phyloP scores from a whole-genome alignment of 2,113 vertebrate species.

The Trematocara zebra region DNA sequence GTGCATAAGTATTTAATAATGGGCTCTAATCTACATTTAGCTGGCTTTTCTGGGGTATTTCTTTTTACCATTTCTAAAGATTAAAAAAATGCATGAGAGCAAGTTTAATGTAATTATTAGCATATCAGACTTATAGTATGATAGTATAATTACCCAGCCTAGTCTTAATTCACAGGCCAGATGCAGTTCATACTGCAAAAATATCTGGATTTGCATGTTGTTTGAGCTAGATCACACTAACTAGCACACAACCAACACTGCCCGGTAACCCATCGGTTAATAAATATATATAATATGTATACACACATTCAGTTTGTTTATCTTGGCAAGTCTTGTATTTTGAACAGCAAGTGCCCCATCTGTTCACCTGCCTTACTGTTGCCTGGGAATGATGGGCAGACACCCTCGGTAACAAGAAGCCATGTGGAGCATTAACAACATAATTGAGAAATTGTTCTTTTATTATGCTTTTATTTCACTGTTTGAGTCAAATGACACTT shows the following conservation, averaged over 20 bases:
- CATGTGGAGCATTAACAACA: background rate
- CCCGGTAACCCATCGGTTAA: background rate
- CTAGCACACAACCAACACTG: background rate
- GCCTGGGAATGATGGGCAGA: constrained; percentile 3
- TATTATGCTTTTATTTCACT: background rate
- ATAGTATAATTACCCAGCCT: background rate
- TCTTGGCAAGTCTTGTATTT: constrained; percentile 18
- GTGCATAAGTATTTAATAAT: background rate
- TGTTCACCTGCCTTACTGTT: constrained; percentile 30
- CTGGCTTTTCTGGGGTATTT: background rate
- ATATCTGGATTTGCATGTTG: background rate
- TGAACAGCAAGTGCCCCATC: constrained; percentile 41
- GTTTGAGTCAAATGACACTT: background rate
- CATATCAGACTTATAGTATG: background rate
- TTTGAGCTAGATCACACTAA: background rate
- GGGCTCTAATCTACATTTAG: background rate
- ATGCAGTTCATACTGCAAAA: background rate
- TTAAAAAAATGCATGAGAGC: background rate
- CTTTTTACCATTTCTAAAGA: background rate
- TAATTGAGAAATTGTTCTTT: constrained; percentile 10
- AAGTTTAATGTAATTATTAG: background rate
- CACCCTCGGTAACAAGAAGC: background rate
- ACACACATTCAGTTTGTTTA: background rate
- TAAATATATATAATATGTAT: background rate
- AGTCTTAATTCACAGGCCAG: background rate